These are phyloP conservation scores for Drosophila mojavensis DNA, from an alignment of 1,140 invertebrate species.

Conservation along the genomic window DNA sequence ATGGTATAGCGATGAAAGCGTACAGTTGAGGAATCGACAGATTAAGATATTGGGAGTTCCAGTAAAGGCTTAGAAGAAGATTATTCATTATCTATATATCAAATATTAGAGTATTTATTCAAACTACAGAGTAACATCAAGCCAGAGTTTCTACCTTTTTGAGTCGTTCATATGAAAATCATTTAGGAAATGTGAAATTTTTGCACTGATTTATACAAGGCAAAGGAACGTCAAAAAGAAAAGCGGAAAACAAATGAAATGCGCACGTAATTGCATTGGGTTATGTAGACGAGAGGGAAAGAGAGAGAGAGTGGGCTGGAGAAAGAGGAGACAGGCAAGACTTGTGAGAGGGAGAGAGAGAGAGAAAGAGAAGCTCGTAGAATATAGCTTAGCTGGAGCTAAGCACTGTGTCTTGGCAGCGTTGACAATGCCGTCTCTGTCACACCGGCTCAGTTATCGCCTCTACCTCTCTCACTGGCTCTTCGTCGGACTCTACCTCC, in stretches of 20 bases:
- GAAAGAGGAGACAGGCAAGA: slow-evolving; percentile 20
- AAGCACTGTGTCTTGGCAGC: slow-evolving; percentile 32
- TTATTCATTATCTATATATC: no score
- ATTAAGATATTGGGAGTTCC: no score
- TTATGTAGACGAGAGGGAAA: slow-evolving; percentile 40
- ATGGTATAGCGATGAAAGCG: neutral
- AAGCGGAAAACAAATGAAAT: slow-evolving; percentile 63
- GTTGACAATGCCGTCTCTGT: slow-evolving; percentile 34
- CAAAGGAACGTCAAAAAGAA: slow-evolving; percentile 18
- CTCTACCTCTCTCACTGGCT: neutral
- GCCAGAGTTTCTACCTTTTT: neutral
- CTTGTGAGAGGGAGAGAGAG: neutral
- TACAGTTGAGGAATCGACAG: neutral
- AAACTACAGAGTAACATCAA: no score
- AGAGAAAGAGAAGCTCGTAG: neutral
- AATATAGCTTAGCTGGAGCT: slow-evolving; percentile 8
- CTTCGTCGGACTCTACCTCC: neutral
- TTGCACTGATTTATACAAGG: slow-evolving; percentile 44
- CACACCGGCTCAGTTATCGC: neutral
- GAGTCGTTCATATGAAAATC: slow-evolving; percentile 37
- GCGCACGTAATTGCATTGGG: slow-evolving; percentile 76
- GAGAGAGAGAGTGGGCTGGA: slow-evolving; percentile 16
- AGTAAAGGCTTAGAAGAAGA: neutral
- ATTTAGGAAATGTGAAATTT: slow-evolving; percentile 55
- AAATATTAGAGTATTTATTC: no score